Percentiles rank a stretch among this genome's conserved stretches.
These are phyloP conservation scores for Euplagia quadripunctaria DNA, from an alignment of 2,888 invertebrate genomes.

Conservation along the genomic window DNA sequence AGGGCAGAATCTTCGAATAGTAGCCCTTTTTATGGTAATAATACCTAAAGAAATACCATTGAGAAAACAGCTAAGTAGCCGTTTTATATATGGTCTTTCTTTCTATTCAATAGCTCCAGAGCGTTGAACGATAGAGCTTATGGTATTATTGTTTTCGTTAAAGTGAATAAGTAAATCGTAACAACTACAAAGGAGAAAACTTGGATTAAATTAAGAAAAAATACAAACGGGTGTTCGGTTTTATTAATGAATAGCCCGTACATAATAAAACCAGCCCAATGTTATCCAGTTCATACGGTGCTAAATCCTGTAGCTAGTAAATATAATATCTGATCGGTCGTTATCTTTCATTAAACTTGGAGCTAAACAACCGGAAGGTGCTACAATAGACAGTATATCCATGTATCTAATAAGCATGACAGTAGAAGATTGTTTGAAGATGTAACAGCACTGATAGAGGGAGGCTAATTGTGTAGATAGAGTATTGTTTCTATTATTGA, in stretches of 20 bases:
- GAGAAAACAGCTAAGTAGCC: background rate
- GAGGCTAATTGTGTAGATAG: too few species aligned
- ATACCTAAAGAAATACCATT: background rate
- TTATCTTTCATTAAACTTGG: background rate
- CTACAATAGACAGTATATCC: too few species aligned
- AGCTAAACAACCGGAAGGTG: background rate
- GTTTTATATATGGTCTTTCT: background rate
- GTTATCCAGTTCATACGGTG: too few species aligned
- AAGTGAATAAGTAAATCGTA: background rate
- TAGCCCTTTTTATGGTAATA: background rate
- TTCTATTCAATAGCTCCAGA: background rate
- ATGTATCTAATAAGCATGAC: too few species aligned
- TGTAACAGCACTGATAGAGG: too few species aligned
- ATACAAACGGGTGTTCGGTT: background rate
- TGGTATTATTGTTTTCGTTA: background rate
- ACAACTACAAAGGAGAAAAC: background rate
- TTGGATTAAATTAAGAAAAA: background rate
- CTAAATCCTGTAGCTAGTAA: too few species aligned
- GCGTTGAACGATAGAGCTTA: background rate
- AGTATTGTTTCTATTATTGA: too few species aligned
- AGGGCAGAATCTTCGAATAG: background rate
- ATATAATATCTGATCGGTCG: too few species aligned
- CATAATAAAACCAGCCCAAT: background rate
- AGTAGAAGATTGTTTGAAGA: too few species aligned
- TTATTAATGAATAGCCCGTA: background rate